Evolutionary conservation across 2,113 vertebrate genomes (phyloP), one percentile per base, ranked within the genome.

Genomic region (Pteronura brasiliensis): DNA sequence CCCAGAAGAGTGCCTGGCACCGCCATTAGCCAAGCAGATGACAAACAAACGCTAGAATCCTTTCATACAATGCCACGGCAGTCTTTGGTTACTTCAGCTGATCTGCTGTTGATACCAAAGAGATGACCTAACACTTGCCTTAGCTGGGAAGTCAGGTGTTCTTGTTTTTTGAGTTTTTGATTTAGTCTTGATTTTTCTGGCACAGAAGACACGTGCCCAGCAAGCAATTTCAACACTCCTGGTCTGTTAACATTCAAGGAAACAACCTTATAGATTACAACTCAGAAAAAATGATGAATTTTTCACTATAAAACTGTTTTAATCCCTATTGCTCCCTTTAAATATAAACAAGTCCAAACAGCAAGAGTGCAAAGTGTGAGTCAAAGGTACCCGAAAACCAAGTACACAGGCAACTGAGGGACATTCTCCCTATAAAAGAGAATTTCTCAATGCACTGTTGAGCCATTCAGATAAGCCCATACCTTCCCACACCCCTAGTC

Each of bases 221-320:
- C 44, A 86, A 96, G 52, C 52, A 95, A 96, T 85, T 47, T 90
- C 96, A 95, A 90, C 3, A 63, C 59, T 93, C 34, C 20, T 84
- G 18, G 95, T 65, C 49, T 96, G 36, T 90, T 93, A 94, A 94
- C 92, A 96, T 81, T 92, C 79, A 80, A 95, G 74, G 34, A 95
- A 91, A 92, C 29, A n/a, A 42, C 79, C 74, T 82, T 47, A 21
- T 10, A 63, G 90, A 74, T 81, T 95, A 71, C 59, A 95, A 96
- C 81, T 92, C 57, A 92, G 69, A 80, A 92, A 89, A 85, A n/a
- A 47, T 59, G n/a, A 84, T 87, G 44, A 27, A 14, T 71, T 89
- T 92, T 94, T 36, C 90, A 95, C 82, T 83, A 87, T 23, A 87
- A 21, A 90, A 3, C 29, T 95, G 72, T 95, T 87, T 93, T 76